Evolutionary conservation across 1,140 invertebrate genomes (phyloP).

Genomic region (Bombus balteatus): DNA sequence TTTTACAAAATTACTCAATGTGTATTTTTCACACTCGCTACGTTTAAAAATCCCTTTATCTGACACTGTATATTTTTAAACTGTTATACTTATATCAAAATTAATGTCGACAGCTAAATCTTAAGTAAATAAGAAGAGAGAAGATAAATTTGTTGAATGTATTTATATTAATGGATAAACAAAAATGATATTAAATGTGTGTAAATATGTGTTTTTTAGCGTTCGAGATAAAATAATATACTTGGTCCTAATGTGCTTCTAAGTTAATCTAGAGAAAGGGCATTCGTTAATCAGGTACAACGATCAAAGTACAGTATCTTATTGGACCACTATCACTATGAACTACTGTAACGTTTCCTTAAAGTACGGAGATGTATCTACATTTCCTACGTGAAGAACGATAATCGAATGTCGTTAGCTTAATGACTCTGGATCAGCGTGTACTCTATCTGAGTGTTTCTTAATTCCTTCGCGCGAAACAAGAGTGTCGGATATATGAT

Average conservation of each 20-base stretch:
- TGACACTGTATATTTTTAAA: no score
- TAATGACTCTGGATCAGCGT: neutral
- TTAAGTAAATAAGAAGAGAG: no score
- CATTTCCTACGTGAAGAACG: neutral
- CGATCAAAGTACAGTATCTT: neutral
- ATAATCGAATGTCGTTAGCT: conserved; percentile 27
- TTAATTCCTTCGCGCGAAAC: neutral
- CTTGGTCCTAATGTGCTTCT: neutral
- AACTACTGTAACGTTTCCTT: conserved; percentile 8
- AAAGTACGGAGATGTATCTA: neutral
- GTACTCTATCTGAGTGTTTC: neutral
- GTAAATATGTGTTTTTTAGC: neutral
- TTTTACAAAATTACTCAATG: no score
- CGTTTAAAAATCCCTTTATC: no score
- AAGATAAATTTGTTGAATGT: no score
- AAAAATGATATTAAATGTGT: no score
- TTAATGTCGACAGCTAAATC: no score
- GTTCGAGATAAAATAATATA: neutral
- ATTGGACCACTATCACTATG: neutral
- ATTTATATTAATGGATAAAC: no score
- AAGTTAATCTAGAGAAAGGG: neutral
- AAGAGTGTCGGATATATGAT: no score
- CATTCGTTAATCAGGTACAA: conserved; percentile 2
- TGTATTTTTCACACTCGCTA: no score
- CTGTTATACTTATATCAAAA: no score